These are phyloP conservation scores for Camelus bactrianus DNA, from an alignment of 2,113 vertebrate genomes.

Conservation along the genomic window DNA sequence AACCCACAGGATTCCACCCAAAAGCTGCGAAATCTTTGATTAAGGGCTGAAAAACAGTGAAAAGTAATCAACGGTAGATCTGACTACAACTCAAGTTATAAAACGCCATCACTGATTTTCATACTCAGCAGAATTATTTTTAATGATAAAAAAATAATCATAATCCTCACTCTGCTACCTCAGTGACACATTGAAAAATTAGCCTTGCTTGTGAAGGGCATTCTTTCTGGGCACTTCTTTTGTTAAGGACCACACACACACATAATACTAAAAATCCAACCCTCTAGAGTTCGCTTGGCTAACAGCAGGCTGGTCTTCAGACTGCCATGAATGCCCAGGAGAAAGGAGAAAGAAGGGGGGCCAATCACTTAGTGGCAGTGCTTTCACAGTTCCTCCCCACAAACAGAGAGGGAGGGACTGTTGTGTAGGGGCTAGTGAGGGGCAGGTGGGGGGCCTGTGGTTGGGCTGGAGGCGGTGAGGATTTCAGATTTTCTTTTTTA, in stretches of 20 bases:
- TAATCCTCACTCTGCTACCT: not conserved
- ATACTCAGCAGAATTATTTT: slow-evolving; percentile 47
- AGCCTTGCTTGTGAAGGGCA: not conserved
- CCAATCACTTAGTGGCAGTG: not conserved
- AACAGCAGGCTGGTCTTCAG: not conserved
- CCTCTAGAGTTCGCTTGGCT: not conserved
- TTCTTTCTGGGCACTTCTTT: slow-evolving; percentile 19
- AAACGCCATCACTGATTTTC: slow-evolving; percentile 39
- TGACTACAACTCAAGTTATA: slow-evolving; percentile 20
- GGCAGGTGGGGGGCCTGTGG: too few species aligned
- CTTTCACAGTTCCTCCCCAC: not conserved
- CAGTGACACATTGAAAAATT: not conserved
- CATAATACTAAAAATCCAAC: not conserved
- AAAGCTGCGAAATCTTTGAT: slow-evolving; percentile 16
- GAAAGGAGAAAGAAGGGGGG: not conserved
- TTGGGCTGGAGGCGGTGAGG: not conserved
- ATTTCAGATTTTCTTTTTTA: slow-evolving; percentile 38
- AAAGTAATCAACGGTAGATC: slow-evolving; percentile 33
- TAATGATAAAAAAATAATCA: slow-evolving; percentile 2
- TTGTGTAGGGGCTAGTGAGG: not conserved
- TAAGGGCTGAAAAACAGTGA: slow-evolving; percentile 14
- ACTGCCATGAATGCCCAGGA: not conserved
- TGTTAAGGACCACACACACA: not conserved
- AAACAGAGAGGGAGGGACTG: not conserved
- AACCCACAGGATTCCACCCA: not conserved